Evolutionary conservation across 2,797 vertebrate genomes (phyloP), one percentile per base, ranked within the genome.

Genomic region (Syngnathus acus): DNA sequence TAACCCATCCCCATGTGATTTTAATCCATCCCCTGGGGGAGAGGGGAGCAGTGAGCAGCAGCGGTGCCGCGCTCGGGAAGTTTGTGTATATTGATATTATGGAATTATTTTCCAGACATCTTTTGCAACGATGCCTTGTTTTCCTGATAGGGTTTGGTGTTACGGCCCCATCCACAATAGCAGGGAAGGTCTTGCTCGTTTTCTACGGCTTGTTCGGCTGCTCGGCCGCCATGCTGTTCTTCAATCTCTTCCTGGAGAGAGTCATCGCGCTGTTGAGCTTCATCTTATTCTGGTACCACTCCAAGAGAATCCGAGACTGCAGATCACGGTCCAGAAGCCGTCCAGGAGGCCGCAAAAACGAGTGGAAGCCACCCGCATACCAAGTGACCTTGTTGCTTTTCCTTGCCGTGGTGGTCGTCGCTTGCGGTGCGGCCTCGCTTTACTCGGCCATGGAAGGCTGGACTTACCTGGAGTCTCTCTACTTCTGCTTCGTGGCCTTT

Each of bases 401-500:
- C 3, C 14, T 63, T 19, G 76, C 81, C 38, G 80, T 79, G 6
- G 10, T 88, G 47, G 38, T 80, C 37, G 69, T 88, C 64, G 72
- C 72, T 17, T 87, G 80, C n/a, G 69, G 60, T 1, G 82, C 87
- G 23, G 87, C 89, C 0, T 80, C 67, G 2, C 54, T 89, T 7
- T 90, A 87, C 69, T 79, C 84, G 1, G 69, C 64, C 43, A 83
- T 85, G 75, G 88, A 90, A 72, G 84, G 79, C 43, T 89, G 87
- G 89, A 79, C 68, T 3, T 91, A 82, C 71, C 50, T 68, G 14
- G 86, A 89, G 63, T 88, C 87, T 0, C 73, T 91, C 45, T 90
- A 89, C 68, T 89, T 89, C 67, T 90, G 88, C 74, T 91, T 89
- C 13, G 86, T 90, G 69, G 81, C 89, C 0, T 90, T 91, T 64